These are phyloP conservation scores for Chymomyza caudatula DNA, from an alignment of 2,888 invertebrate species.

Conservation along the genomic window DNA sequence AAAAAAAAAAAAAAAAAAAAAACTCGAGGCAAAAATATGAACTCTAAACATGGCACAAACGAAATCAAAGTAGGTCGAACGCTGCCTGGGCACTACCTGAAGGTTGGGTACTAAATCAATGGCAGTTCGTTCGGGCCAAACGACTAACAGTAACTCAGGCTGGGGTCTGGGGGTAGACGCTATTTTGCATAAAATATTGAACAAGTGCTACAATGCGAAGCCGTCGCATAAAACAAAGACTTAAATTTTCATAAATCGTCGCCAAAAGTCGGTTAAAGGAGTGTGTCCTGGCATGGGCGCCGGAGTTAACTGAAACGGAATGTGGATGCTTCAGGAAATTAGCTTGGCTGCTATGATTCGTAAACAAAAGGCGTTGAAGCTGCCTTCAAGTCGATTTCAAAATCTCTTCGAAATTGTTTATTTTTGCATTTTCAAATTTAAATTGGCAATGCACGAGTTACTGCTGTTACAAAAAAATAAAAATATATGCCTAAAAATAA, in stretches of 20 bases:
- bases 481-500: slow-evolving; percentile 1
- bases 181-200: slow-evolving; percentile 65
- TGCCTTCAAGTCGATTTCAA: not conserved
- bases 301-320: not conserved
- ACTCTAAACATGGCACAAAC: slow-evolving; percentile 43
- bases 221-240: slow-evolving; percentile 55
- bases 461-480: too few relatives aligned
- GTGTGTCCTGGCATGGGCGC: not conserved
- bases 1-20: slow-evolving; percentile 31
- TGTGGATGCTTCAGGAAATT: not conserved
- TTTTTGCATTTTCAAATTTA: not conserved
- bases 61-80: slow-evolving; percentile 53
- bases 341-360: slow-evolving; percentile 3
- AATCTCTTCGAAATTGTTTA: too few relatives aligned
- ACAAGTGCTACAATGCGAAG: slow-evolving; percentile 1
- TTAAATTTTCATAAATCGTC: slow-evolving; percentile 72
- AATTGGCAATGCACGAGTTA: not conserved
- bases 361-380: slow-evolving; percentile 1
- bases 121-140: not conserved
- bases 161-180: not conserved
- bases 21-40: slow-evolving; percentile 26
- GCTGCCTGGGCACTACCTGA: not conserved
- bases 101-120: slow-evolving; percentile 25
- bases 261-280: slow-evolving; percentile 20
- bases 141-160: not conserved